These are phyloP conservation scores for Conus canariensis DNA, from an alignment of 2,888 invertebrate species.

Conservation along the genomic window DNA sequence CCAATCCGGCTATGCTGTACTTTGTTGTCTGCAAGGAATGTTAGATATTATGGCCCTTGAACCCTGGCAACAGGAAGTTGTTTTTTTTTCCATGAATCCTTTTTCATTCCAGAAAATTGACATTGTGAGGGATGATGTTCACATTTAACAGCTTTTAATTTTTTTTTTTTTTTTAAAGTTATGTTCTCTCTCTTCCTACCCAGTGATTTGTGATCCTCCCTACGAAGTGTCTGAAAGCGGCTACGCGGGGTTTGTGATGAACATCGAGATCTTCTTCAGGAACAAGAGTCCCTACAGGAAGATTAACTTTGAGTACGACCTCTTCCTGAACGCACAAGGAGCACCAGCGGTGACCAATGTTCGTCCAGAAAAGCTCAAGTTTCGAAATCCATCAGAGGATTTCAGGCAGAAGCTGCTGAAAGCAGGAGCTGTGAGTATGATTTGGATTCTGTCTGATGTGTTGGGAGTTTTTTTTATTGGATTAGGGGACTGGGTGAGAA, in stretches of 20 bases:
- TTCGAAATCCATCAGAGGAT: conserved; percentile 92
- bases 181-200: conserved; percentile 61
- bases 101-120: too few species aligned
- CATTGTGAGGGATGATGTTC: too few species aligned
- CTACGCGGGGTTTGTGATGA: conserved; percentile 94
- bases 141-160: neutral
- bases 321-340: conserved; percentile 87
- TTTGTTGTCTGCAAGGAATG: too few species aligned
- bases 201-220: conserved; percentile 94
- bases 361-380: conserved; percentile 90
- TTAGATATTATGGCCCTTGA: too few species aligned
- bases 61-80: too few species aligned
- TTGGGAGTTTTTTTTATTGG: neutral
- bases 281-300: conserved; percentile 94
- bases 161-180: neutral
- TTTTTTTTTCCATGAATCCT: too few species aligned
- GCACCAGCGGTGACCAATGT: conserved; percentile 86
- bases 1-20: too few species aligned
- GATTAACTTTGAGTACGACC: conserved; percentile 88
- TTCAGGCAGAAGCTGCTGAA: conserved; percentile 91
- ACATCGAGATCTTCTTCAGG: conserved; percentile 89
- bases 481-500: neutral
- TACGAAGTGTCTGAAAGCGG: conserved; percentile 95
- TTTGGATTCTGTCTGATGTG: neutral
- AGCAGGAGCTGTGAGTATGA: conserved; percentile 87